Conservation (phyloP, 2,888 invertebrate species). For the Aquatica leii region DNA sequence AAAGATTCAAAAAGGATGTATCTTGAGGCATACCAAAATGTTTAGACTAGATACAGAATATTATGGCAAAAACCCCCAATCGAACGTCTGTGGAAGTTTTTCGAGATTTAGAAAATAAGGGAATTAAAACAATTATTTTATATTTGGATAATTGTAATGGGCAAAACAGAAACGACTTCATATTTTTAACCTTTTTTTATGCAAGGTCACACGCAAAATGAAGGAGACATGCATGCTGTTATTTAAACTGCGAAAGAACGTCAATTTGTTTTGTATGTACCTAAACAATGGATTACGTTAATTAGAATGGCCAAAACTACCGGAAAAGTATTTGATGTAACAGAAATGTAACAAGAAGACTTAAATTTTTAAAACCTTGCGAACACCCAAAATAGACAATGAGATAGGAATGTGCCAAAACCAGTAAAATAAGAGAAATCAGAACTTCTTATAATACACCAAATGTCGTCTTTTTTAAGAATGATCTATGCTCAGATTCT, state of each 20-base stretch:
- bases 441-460: not conserved
- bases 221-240: too few relatives aligned
- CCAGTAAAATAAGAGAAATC: not conserved
- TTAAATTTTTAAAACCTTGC: not conserved
- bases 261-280: too few relatives aligned
- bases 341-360: not conserved
- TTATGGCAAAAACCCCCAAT: too few relatives aligned
- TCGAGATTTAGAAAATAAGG: not conserved
- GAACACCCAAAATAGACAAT: not conserved
- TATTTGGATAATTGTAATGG: not conserved
- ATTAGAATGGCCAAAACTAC: not conserved
- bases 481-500: not conserved
- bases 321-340: not conserved
- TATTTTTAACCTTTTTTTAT: not conserved
- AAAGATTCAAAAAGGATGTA: not conserved
- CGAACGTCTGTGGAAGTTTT: not conserved
- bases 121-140: not conserved
- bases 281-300: too few relatives aligned
- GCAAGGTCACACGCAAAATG: not conserved
- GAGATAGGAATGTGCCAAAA: not conserved
- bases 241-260: too few relatives aligned
- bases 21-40: not conserved
- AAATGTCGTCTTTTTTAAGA: not conserved
- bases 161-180: not conserved
- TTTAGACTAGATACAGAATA: too few relatives aligned